Base-by-base conservation (phyloP, 1,140 invertebrate genomes). In the Chironomus tepperi region DNA sequence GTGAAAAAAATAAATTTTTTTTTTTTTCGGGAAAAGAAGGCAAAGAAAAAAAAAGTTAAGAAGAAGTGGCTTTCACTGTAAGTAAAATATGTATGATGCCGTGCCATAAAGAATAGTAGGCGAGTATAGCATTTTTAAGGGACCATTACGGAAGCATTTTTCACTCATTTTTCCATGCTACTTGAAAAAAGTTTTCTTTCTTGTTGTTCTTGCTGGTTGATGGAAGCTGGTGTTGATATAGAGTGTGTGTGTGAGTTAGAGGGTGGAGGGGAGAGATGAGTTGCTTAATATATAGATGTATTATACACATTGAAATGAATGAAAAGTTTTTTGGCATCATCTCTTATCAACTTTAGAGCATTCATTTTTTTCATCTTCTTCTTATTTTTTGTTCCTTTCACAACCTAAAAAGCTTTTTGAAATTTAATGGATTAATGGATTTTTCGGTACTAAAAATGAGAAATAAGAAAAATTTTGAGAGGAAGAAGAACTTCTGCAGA, bases 381-480 rank as follows among this genome's bases (percentile, higher is more conserved):
- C 10, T 12, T 34, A 34, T 34, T 34, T 34, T 57, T 57, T 57
- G 12, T 57, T 47, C n/a, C n/a, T n/a, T 12, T n/a, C 47, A 57
- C n/a, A 57, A 15, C 47, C 47, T 57, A 57, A 57, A 57, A 57
- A 57, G 47, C 47, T 57, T 57, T 57, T 57, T 57, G 47, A 57
- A 57, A 57, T 57, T 12, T 57, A 57, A 57, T 57, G 47, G 47
- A 57, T 57, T 57, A 57, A 57, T 57, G 47, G 47, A 57, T 57
- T 57, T 57, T 57, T 57, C 47, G 47, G 24, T 34, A n/a, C 47
- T 57, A n/a, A 57, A n/a, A 47, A 15, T 57, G 47, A n/a, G n/a
- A n/a, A 57, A n/a, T 12, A n/a, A n/a, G 47, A n/a, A 57, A n/a
- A n/a, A 5, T 57, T n/a, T 9, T 47, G 7, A 47, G 2, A 10